These are phyloP conservation scores for Sebastes cheni DNA, from an alignment of 2,797 vertebrate genomes.

Conservation along the genomic window DNA sequence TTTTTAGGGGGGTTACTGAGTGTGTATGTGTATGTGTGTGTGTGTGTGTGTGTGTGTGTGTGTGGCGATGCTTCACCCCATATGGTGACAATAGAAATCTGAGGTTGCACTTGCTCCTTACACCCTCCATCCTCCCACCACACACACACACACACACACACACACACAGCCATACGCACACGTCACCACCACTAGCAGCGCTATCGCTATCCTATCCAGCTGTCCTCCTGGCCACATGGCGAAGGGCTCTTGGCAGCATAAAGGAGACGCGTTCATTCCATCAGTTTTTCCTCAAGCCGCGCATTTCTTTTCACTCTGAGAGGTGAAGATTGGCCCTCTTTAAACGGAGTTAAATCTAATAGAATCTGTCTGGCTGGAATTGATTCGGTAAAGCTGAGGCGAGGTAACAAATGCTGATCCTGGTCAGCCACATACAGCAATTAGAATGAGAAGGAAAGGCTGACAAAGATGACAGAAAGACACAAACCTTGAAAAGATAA, in stretches of 20 bases:
- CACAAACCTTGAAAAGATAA: constrained; percentile 1
- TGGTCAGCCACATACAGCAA: constrained; percentile 3
- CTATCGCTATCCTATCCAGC: constrained; percentile 58
- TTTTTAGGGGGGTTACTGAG: neutral
- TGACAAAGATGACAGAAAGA: constrained; percentile 2
- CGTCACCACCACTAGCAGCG: constrained; percentile 1
- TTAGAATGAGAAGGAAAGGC: constrained; percentile 8
- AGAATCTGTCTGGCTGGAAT: constrained; percentile 71
- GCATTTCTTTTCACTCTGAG: constrained; percentile 58
- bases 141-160: neutral
- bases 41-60: constrained; percentile 42
- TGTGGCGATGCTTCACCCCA: constrained; percentile 45
- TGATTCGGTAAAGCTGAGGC: constrained; percentile 59
- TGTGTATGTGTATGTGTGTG: constrained; percentile 20
- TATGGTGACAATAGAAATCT: constrained; percentile 70
- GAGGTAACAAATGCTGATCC: constrained; percentile 65
- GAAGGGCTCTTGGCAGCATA: constrained; percentile 61
- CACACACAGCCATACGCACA: constrained; percentile 1
- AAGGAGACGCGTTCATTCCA: constrained; percentile 66
- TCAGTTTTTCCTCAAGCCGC: constrained; percentile 53
- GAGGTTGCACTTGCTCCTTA: constrained; percentile 51
- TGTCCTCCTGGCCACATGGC: constrained; percentile 64
- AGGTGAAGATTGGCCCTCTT: constrained; percentile 63
- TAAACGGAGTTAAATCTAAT: constrained; percentile 77
- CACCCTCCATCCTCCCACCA: constrained; percentile 34